A percentile compares a stretch with the other conserved stretches of the same genome.
These are phyloP conservation scores for Drosophila fuyamai DNA, from an alignment of 1,140 invertebrate species.

Conservation along the genomic window DNA sequence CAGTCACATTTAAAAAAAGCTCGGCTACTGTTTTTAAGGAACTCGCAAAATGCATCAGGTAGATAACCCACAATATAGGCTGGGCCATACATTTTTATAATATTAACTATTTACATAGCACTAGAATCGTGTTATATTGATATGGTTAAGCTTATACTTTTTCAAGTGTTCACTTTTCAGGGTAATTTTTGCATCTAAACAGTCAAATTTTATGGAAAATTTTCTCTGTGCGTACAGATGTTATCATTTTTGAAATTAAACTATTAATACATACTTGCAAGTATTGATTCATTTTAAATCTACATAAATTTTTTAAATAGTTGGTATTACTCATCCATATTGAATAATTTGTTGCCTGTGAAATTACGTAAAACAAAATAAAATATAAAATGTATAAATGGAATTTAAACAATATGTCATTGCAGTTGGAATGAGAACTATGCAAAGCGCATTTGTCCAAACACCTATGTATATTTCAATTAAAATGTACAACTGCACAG, in stretches of 20 bases:
- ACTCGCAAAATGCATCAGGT: constrained; percentile 19
- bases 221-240: too few relatives aligned
- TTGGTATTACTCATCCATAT: too few relatives aligned
- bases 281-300: too few relatives aligned
- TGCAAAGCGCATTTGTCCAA: too few relatives aligned
- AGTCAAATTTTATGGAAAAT: too few relatives aligned
- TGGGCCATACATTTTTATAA: neutral
- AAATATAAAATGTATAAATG: neutral
- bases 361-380: neutral
- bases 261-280: neutral
- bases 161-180: too few relatives aligned
- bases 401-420: constrained; percentile 3
- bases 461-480: constrained; percentile 46
- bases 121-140: neutral
- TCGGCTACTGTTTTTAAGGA: constrained; percentile 28
- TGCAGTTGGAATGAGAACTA: neutral
- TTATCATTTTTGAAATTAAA: too few relatives aligned
- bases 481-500: constrained; percentile 38
- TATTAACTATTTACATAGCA: neutral
- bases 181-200: too few relatives aligned
- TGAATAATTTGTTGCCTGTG: too few relatives aligned
- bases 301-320: too few relatives aligned
- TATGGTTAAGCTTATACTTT: too few relatives aligned
- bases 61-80: neutral
- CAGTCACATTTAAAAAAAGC: constrained; percentile 18